These are phyloP conservation scores for Terrapene triunguis DNA, from an alignment of 2,113 vertebrate species.

Conservation along the genomic window DNA sequence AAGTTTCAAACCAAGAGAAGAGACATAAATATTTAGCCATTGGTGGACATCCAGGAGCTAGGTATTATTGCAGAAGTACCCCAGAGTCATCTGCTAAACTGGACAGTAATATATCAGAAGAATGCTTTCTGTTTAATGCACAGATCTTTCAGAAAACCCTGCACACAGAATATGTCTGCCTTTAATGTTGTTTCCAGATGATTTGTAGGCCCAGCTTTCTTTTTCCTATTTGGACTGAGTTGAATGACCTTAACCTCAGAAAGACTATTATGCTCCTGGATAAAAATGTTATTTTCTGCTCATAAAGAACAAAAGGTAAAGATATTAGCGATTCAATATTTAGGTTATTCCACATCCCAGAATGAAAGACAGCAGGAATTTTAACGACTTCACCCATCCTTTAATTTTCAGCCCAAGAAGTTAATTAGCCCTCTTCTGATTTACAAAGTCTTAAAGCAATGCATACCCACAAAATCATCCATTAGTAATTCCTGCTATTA, in stretches of 20 bases:
- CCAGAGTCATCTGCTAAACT: neutral
- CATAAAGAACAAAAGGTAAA: slow-evolving; percentile 50
- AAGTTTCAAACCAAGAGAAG: neutral
- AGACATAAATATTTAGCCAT: neutral
- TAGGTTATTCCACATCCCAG: neutral
- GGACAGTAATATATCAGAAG: neutral
- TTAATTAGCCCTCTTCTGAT: neutral
- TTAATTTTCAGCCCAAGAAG: neutral
- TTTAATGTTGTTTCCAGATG: slow-evolving; percentile 74
- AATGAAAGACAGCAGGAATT: slow-evolving; percentile 2
- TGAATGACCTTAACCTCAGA: slow-evolving; percentile 44
- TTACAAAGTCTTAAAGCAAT: neutral
- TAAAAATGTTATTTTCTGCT: slow-evolving; percentile 43
- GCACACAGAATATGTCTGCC: slow-evolving; percentile 26
- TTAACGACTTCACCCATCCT: neutral
- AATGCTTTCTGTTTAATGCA: slow-evolving; percentile 16
- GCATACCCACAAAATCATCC: neutral
- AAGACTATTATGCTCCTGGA: slow-evolving; percentile 32
- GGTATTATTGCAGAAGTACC: neutral
- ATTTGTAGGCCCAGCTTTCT: slow-evolving; percentile 51
- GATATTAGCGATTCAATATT: neutral
- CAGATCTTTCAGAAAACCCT: slow-evolving; percentile 20
- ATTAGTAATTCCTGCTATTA: neutral
- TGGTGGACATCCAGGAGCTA: slow-evolving; percentile 1
- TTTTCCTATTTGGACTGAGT: slow-evolving; percentile 51